Conservation (phyloP, 1,140 invertebrate genomes). For the Aphis craccivora region DNA sequence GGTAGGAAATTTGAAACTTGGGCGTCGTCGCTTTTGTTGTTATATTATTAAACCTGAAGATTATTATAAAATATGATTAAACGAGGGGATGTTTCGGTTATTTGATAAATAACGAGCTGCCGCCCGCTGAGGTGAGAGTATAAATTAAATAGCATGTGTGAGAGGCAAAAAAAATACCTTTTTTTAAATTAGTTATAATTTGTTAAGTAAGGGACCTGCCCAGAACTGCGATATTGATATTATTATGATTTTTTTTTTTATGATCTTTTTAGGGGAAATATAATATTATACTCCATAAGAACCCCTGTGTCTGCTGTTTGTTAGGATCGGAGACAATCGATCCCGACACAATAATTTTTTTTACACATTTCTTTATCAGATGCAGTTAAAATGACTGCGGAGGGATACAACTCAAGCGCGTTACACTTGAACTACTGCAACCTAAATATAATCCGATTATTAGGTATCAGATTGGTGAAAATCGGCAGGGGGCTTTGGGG, state of each 20-base stretch:
- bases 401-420: not conserved
- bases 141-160: constrained; percentile 54
- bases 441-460: not conserved
- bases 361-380: not conserved
- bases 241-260: constrained; percentile 27
- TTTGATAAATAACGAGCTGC: constrained; percentile 56
- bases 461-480: not conserved
- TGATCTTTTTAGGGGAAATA: not conserved
- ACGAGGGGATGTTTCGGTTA: constrained; percentile 51
- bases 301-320: not conserved
- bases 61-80: constrained; percentile 57
- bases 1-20: constrained; percentile 49
- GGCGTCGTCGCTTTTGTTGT: constrained; percentile 42
- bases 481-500: not conserved
- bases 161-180: constrained; percentile 48
- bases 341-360: not conserved
- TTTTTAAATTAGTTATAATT: constrained; percentile 58
- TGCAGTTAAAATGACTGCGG: not conserved
- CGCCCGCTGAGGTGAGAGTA: constrained; percentile 56
- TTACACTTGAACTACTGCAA: not conserved
- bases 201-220: constrained; percentile 29
- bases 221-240: constrained; percentile 47
- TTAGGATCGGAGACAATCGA: constrained; percentile 27
- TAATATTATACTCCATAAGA: not conserved
- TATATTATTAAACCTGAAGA: constrained; percentile 49